phyloP scores from a whole-genome alignment of 2,888 invertebrate species.

The Drosophila paranaensis region DNA sequence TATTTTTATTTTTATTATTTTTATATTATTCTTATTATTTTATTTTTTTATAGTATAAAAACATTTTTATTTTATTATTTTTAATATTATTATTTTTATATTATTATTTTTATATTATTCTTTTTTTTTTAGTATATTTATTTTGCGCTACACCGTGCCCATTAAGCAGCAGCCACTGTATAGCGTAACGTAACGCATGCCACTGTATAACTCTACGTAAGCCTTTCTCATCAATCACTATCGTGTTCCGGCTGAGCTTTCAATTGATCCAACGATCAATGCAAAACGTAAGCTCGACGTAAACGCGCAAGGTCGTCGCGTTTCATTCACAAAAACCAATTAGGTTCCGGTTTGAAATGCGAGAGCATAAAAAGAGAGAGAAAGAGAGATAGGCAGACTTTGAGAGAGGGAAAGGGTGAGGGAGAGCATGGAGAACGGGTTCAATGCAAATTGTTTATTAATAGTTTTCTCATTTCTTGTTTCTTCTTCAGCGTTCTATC shows the following conservation, averaged over 20 bases:
- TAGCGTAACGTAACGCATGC: slow-evolving; percentile 17
- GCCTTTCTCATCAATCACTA: slow-evolving; percentile 39
- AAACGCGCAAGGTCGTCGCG: slow-evolving; percentile 47
- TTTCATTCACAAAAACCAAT: slow-evolving; percentile 64
- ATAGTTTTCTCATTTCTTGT: slow-evolving; percentile 34
- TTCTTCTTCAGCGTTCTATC: slow-evolving; percentile 19
- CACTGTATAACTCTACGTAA: slow-evolving; percentile 9
- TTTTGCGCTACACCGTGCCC: no score
- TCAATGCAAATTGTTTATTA: slow-evolving; percentile 59
- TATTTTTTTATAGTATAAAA: no score
- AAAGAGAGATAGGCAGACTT: slow-evolving; percentile 1
- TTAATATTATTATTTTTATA: no score
- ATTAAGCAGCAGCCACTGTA: background rate
- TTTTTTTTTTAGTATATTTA: no score
- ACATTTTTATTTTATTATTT: no score
- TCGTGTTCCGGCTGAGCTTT: slow-evolving; percentile 42
- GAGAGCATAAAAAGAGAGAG: slow-evolving; percentile 4
- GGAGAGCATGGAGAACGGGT: slow-evolving; percentile 11
- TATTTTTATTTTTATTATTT: no score
- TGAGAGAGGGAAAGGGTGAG: background rate
- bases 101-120: no score
- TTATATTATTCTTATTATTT: no score
- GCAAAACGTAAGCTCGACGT: slow-evolving; percentile 56
- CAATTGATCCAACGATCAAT: slow-evolving; percentile 54
- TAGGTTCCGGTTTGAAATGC: slow-evolving; percentile 58